Percentiles rank a stretch among this genome's conserved stretches.
Conservation (phyloP, 2,113 vertebrate genomes). For the Empidonax traillii region DNA sequence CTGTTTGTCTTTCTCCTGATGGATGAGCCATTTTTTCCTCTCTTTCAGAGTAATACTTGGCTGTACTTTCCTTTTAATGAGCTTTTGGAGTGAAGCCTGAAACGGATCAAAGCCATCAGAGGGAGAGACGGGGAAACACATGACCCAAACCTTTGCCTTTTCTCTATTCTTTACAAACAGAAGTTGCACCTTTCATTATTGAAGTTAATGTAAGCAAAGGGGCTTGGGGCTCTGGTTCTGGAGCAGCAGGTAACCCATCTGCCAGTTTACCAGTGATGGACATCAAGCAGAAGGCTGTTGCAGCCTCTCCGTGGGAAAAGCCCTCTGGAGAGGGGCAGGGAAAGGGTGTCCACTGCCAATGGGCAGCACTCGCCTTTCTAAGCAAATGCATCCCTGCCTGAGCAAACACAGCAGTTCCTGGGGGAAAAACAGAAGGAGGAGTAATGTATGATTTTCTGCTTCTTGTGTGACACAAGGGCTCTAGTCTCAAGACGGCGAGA, state of each 20-base stretch:
- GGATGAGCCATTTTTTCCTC: slow-evolving; percentile 33
- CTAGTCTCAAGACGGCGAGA: neutral
- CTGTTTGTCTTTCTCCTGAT: slow-evolving; percentile 46
- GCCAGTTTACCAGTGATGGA: neutral
- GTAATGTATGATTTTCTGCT: slow-evolving; percentile 2
- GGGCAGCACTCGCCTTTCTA: neutral
- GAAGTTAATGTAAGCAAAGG: neutral
- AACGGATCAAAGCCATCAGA: slow-evolving; percentile 42
- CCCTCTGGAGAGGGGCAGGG: neutral
- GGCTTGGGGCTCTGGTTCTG: neutral
- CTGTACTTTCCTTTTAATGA: slow-evolving; percentile 68
- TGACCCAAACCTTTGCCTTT: neutral
- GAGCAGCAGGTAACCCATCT: neutral
- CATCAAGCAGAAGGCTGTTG: neutral
- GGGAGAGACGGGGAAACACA: neutral
- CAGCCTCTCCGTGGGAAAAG: neutral
- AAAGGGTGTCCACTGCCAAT: neutral
- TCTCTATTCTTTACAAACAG: neutral
- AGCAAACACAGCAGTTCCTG: neutral
- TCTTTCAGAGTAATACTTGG: slow-evolving; percentile 42
- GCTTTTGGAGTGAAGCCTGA: slow-evolving; percentile 55
- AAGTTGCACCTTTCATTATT: neutral
- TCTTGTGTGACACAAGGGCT: neutral
- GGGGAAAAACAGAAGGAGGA: neutral
- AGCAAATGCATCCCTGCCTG: neutral